These are phyloP conservation scores for Anguilla megastoma DNA, from an alignment of 2,797 vertebrate species.

Conservation along the genomic window DNA sequence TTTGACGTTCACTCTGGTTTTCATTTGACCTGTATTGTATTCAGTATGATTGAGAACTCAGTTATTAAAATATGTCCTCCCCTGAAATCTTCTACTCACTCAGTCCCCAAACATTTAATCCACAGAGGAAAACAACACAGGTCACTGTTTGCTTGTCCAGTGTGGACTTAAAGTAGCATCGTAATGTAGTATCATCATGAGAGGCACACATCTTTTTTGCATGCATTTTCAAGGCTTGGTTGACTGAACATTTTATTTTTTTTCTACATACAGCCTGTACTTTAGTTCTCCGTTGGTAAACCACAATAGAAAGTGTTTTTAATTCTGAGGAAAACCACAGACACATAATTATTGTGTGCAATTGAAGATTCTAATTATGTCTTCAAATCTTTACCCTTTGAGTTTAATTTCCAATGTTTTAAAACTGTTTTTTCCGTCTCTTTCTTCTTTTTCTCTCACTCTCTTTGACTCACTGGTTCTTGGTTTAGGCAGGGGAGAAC, in stretches of 20 bases:
- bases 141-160: background rate
- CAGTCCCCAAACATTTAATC: background rate
- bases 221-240: conserved; percentile 17
- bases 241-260: background rate
- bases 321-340: conserved; percentile 29
- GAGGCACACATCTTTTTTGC: conserved; percentile 26
- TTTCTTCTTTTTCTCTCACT: background rate
- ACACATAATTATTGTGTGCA: conserved; percentile 35
- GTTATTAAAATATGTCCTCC: background rate
- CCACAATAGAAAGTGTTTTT: conserved; percentile 39
- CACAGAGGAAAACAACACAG: conserved; percentile 16
- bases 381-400: conserved; percentile 29
- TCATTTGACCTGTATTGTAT: background rate
- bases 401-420: conserved; percentile 32
- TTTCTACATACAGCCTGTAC: conserved; percentile 27
- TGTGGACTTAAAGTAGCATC: conserved; percentile 10
- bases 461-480: background rate
- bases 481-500: background rate
- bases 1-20: background rate
- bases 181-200: background rate
- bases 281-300: conserved; percentile 28
- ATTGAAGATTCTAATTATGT: conserved; percentile 39
- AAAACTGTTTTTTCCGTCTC: background rate
- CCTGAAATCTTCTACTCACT: background rate
- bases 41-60: background rate